Conservation (phyloP, 1,140 invertebrate genomes). For the Rhyacophila brunnea region DNA sequence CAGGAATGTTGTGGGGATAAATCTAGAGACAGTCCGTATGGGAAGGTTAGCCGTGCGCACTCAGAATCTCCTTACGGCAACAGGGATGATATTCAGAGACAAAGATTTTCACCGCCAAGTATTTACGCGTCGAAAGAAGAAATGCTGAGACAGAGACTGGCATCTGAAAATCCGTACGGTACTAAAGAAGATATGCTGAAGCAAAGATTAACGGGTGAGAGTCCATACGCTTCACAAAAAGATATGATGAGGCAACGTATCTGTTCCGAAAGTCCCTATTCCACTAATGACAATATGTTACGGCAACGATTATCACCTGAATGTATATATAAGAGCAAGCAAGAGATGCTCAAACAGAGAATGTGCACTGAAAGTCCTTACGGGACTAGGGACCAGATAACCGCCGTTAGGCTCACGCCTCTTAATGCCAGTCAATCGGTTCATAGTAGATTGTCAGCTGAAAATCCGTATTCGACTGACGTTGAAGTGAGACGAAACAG, state of each 20-base stretch:
- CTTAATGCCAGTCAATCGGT: constrained; percentile 32
- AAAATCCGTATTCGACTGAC: constrained; percentile 12
- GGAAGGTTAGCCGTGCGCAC: constrained; percentile 1
- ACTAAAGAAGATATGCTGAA: constrained; percentile 52
- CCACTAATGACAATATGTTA: constrained; percentile 4
- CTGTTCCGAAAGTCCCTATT: constrained; percentile 10
- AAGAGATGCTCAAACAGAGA: constrained; percentile 50
- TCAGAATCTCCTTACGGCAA: constrained; percentile 37
- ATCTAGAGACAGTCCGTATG: constrained; percentile 15
- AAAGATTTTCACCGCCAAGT: constrained; percentile 14
- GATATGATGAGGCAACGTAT: constrained; percentile 40
- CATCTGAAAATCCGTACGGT: constrained; percentile 47
- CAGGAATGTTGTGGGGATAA: constrained; percentile 15
- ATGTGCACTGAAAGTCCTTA: constrained; percentile 50
- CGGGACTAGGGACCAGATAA: constrained; percentile 45
- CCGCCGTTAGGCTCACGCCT: neutral
- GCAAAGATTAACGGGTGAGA: constrained; percentile 46
- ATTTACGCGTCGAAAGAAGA: constrained; percentile 14
- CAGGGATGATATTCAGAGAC: constrained; percentile 35
- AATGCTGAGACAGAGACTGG: constrained; percentile 39
- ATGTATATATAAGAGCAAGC: constrained; percentile 48
- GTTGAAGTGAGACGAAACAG: constrained; percentile 14
- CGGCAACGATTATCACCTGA: constrained; percentile 43
- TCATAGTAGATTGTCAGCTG: constrained; percentile 46
- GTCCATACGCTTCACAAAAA: constrained; percentile 51